A percentile compares a stretch with the other conserved stretches of the same genome.
Evolutionary conservation across 2,797 vertebrate genomes (phyloP).

Genomic region (Mastacembelus armatus): DNA sequence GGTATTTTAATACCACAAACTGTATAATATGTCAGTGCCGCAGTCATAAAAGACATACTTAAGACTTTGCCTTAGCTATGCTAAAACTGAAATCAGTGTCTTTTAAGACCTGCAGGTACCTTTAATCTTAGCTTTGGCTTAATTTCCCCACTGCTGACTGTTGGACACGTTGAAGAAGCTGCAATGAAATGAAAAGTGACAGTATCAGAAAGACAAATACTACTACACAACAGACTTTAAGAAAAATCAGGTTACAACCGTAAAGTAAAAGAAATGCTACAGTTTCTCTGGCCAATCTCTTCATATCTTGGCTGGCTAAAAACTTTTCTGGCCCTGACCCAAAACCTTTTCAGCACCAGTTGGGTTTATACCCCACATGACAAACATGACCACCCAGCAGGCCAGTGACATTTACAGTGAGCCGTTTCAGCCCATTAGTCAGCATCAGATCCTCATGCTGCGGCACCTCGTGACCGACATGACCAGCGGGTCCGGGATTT

Average conservation of each 20-base stretch:
- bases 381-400: slow-evolving; percentile 75
- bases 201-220: no score
- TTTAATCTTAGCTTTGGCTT: neutral
- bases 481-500: slow-evolving; percentile 54
- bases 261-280: neutral
- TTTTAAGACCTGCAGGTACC: neutral
- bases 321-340: slow-evolving; percentile 56
- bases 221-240: no score
- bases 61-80: no score
- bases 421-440: slow-evolving; percentile 71
- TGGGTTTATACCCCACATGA: slow-evolving; percentile 69
- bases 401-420: slow-evolving; percentile 62
- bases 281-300: slow-evolving; percentile 19
- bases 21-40: neutral
- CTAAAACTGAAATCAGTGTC: no score
- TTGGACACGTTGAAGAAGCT: neutral
- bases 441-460: slow-evolving; percentile 55
- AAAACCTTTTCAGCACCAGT: slow-evolving; percentile 68
- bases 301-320: slow-evolving; percentile 40
- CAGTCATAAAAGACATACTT: no score
- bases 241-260: no score
- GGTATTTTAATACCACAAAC: neutral
- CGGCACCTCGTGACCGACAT: slow-evolving; percentile 65
- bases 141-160: neutral
- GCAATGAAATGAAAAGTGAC: no score